These are phyloP conservation scores for Mus spicilegus DNA, from an alignment of 2,113 vertebrate genomes.

Conservation along the genomic window DNA sequence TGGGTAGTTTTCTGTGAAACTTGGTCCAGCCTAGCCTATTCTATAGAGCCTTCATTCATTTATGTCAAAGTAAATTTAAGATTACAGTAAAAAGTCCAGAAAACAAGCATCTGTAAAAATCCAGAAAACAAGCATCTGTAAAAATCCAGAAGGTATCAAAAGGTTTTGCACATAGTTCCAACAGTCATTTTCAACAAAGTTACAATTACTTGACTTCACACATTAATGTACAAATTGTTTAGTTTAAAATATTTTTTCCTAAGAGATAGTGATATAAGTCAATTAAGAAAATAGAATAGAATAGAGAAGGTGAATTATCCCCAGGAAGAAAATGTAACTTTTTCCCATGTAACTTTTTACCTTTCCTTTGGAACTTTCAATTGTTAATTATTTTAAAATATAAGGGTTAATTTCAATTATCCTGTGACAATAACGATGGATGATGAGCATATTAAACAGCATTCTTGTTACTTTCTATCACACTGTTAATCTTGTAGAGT, in stretches of 20 bases:
- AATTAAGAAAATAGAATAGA: background rate
- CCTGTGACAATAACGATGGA: background rate
- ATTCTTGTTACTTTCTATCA: background rate
- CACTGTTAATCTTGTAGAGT: background rate
- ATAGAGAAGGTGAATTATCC: background rate
- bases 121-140: background rate
- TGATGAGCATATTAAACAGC: background rate
- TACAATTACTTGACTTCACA: background rate
- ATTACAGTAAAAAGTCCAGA: background rate
- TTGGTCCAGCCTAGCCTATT: background rate
- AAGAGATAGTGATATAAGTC: background rate
- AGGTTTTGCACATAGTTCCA: background rate
- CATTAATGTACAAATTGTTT: background rate
- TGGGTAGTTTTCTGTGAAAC: background rate
- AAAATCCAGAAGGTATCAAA: background rate
- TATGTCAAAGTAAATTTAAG: slow-evolving; percentile 9
- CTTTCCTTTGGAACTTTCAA: slow-evolving; percentile 31
- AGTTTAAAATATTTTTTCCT: background rate
- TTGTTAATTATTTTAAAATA: background rate
- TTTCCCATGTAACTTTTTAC: no score
- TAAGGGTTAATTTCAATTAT: slow-evolving; percentile 25
- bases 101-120: background rate
- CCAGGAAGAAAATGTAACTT: background rate
- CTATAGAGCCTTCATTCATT: background rate
- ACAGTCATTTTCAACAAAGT: background rate